A percentile compares a stretch with the other conserved stretches of the same genome.
These are phyloP conservation scores for Zele albiditarsus DNA, from an alignment of 2,888 invertebrate genomes.

Conservation along the genomic window DNA sequence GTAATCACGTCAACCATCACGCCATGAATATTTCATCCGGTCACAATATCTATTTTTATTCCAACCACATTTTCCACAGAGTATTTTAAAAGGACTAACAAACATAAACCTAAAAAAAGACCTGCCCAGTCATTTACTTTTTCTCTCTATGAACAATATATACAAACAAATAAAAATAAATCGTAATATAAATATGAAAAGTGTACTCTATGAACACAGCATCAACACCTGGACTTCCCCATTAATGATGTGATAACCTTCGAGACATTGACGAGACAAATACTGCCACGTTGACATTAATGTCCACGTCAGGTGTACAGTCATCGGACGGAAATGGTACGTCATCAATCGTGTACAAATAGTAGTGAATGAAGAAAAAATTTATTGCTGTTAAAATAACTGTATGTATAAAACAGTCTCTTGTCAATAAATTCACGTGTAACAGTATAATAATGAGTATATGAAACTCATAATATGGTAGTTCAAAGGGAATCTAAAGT, in stretches of 20 bases:
- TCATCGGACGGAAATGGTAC: background rate
- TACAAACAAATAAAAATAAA: background rate
- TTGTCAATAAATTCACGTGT: background rate
- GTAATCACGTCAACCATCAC: too few species aligned
- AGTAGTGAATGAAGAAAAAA: background rate
- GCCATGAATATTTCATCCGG: too few species aligned
- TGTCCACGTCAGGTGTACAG: conserved; percentile 53
- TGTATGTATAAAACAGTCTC: background rate
- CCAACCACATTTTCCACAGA: too few species aligned
- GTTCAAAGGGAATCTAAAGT: background rate
- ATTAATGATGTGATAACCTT: conserved; percentile 56
- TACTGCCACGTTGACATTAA: conserved; percentile 47
- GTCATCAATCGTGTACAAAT: background rate
- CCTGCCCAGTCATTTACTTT: too few species aligned
- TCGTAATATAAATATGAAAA: background rate
- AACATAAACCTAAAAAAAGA: too few species aligned
- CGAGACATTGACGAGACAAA: conserved; percentile 55
- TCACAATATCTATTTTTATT: too few species aligned
- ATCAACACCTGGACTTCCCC: background rate
- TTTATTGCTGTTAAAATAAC: background rate
- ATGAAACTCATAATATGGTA: background rate
- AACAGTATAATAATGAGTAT: background rate
- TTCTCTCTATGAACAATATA: too few species aligned
- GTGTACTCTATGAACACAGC: background rate
- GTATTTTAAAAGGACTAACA: too few species aligned